A percentile compares a stretch with the other conserved stretches of the same genome.
Evolutionary conservation across 2,888 invertebrate species (phyloP).

Genomic region (Papilio gigon): DNA sequence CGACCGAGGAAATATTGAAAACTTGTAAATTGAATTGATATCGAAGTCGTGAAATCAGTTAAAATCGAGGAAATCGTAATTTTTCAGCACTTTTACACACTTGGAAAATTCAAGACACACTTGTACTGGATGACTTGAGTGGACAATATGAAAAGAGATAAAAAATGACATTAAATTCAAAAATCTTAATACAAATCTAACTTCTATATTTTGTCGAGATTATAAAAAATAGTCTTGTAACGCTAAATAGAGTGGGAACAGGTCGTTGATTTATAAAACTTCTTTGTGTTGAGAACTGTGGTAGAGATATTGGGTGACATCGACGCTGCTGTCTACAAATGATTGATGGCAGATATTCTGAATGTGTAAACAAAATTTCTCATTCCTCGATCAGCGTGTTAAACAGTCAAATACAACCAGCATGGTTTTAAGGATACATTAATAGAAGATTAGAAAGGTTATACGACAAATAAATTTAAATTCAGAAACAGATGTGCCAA

Average conservation of each 20-base stretch:
- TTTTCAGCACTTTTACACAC: no score
- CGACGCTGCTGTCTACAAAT: constrained; percentile 2
- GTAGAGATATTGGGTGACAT: not conserved
- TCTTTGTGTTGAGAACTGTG: no score
- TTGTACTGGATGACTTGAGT: no score
- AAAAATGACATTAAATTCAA: not conserved
- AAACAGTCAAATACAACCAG: not conserved
- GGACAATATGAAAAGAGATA: not conserved
- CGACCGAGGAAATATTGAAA: constrained; percentile 11
- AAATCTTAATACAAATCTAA: not conserved
- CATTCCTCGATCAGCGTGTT: not conserved
- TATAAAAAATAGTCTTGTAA: not conserved
- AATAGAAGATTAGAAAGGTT: no score
- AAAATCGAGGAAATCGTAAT: no score
- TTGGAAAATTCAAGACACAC: no score
- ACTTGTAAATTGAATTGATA: not conserved
- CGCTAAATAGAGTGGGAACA: not conserved
- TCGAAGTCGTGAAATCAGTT: not conserved
- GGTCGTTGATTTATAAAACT: not conserved
- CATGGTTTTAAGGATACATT: no score
- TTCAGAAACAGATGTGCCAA: no score
- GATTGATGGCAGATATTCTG: constrained; percentile 17
- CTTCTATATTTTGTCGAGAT: no score
- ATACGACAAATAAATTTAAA: no score
- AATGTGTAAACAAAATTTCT: constrained; percentile 15